These are phyloP conservation scores for Enteromius mattozi DNA, from an alignment of 2,797 vertebrate genomes.

Conservation along the genomic window DNA sequence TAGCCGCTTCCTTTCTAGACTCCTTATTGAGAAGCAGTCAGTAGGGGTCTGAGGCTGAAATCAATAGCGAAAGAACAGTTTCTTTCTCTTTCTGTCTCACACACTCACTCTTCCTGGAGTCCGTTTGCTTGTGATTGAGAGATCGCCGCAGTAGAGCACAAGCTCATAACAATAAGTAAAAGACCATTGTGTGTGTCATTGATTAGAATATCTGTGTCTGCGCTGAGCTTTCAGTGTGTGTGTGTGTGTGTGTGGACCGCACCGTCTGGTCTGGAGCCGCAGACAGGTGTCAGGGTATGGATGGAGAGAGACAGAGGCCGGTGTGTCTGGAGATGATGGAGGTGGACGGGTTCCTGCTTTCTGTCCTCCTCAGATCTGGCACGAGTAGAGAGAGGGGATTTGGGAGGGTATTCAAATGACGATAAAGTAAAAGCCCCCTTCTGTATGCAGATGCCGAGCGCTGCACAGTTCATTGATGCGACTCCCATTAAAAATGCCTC, in stretches of 20 bases:
- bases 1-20: conserved; percentile 76
- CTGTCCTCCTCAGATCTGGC: conserved; percentile 8
- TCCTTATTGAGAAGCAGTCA: conserved; percentile 73
- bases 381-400: neutral
- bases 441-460: conserved; percentile 76
- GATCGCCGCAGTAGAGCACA: conserved; percentile 63
- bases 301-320: neutral
- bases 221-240: neutral
- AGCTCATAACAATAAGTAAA: conserved; percentile 16
- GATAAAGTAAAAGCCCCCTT: conserved; percentile 45
- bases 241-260: neutral
- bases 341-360: neutral
- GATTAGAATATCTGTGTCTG: neutral
- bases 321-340: conserved; percentile 1
- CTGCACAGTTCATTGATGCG: conserved; percentile 81
- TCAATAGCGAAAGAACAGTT: conserved; percentile 78
- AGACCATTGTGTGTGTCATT: conserved; percentile 26
- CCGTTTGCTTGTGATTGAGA: conserved; percentile 66
- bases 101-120: conserved; percentile 41
- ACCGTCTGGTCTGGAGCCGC: conserved; percentile 12
- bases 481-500: conserved; percentile 83
- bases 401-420: conserved; percentile 62
- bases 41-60: conserved; percentile 73
- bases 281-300: neutral
- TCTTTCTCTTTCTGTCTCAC: conserved; percentile 56